Base-by-base conservation (phyloP, 2,888 invertebrate species). In the Pseudoips prasinana region DNA sequence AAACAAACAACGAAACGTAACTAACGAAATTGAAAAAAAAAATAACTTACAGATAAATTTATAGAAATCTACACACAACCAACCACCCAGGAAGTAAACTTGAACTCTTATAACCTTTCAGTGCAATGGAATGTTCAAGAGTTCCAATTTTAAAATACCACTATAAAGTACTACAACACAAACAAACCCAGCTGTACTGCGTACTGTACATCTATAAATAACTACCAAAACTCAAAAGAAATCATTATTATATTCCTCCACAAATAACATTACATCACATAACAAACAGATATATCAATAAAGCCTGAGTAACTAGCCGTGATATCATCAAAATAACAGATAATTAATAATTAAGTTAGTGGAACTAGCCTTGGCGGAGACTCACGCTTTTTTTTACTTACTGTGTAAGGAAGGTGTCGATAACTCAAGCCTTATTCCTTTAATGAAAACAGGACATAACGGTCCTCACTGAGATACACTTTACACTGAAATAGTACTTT, bases 241-340 rank as follows among this genome's bases (percentile, higher is more conserved):
- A 70, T 67, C 56, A 65, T 64, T 46, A 51, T 45, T 51, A 18
- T 46, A 50, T 45, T 51, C 25, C 34, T 31, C 42, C 40, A 51
- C 52, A 37, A 46, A 42, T 43, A 29, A 35, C 40, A 61, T 64
- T 61, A 65, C 64, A 66, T 62, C 59, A 65, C 37, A 34, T 3
- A 20, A 20, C 7, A 20, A n/a, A 20, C 20, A 20, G 7, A 20
- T n/a, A 58, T 37, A 41, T 43, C 35, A 53, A 46, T 45, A 49
- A 65, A 67, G 70, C 67, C 73, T 68, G 73, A 73, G 71, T 68
- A 70, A 68, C 71, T 46, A 42, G 62, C 51, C 48, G 54, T 85
- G 83, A 83, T 86, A 81, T 83, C 77, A 85, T 69, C 72, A 53
- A 58, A 78, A 74, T 71, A 73, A 76, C 63, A 58, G 64, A 64